These are phyloP conservation scores for Halcyon senegalensis DNA, from an alignment of 2,113 vertebrate species.

Conservation along the genomic window DNA sequence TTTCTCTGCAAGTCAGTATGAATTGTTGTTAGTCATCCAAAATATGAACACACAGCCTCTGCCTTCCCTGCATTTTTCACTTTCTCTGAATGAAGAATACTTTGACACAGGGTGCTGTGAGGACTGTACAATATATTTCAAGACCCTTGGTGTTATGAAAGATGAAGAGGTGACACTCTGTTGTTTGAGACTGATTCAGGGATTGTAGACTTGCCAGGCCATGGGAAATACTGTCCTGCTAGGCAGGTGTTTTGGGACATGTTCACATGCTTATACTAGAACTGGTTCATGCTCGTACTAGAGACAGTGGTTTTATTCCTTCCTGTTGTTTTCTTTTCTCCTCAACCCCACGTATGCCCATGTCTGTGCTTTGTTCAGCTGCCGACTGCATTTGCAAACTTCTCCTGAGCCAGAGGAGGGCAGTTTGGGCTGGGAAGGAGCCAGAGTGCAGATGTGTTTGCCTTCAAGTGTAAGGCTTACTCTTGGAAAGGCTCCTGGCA, in stretches of 20 bases:
- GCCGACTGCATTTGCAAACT: not conserved
- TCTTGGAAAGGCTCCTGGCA: not conserved
- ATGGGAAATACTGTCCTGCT: not conserved
- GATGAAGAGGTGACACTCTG: not conserved
- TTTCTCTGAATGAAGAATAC: not conserved
- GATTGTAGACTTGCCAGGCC: not conserved
- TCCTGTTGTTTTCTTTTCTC: not conserved
- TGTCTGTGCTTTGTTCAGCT: not conserved
- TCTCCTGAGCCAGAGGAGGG: not conserved
- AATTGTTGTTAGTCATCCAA: not conserved
- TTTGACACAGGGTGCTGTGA: not conserved
- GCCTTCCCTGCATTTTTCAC: not conserved
- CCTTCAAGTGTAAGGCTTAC: not conserved
- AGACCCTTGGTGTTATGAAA: not conserved
- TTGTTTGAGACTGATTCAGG: not conserved
- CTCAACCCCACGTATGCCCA: not conserved
- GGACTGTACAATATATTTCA: not conserved
- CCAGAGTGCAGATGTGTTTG: not conserved
- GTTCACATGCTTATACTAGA: not conserved
- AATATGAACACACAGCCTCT: not conserved
- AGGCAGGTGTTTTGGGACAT: not conserved
- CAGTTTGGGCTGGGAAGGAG: not conserved
- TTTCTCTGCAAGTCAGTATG: not conserved
- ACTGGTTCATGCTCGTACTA: not conserved
- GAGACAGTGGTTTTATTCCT: not conserved